phyloP scores from a whole-genome alignment of 2,113 vertebrate genomes.

The Hippocampus abdominalis region DNA sequence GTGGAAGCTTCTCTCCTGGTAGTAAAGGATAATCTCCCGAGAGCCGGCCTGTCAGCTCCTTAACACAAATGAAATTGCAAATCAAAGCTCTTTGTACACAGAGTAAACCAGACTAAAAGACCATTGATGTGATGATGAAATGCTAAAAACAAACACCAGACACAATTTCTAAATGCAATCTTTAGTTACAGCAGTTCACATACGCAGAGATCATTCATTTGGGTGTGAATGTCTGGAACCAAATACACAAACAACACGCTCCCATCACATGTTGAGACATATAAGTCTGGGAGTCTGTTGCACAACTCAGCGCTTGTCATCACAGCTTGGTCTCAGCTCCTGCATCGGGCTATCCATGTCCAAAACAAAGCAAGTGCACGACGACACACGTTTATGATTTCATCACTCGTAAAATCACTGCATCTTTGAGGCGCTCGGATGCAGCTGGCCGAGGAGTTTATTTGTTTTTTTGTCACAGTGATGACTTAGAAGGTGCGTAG shows the following conservation, averaged over 20 bases:
- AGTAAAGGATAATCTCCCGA: conserved; percentile 83
- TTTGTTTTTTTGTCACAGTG: conserved; percentile 47
- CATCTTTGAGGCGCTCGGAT: conserved; percentile 33
- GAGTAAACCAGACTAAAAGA: background rate
- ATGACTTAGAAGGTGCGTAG: conserved; percentile 26
- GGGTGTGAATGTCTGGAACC: conserved; percentile 20
- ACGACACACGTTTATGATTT: conserved; percentile 1
- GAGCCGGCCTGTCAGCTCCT: conserved; percentile 86
- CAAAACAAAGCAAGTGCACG: background rate
- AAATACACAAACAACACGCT: conserved; percentile 24
- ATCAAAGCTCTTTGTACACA: conserved; percentile 4
- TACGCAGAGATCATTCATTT: conserved; percentile 7
- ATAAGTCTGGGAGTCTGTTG: conserved; percentile 50
- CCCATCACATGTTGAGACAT: conserved; percentile 61
- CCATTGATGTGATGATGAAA: conserved; percentile 3
- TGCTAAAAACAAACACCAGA: background rate
- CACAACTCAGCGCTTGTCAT: conserved; percentile 57
- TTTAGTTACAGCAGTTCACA: background rate
- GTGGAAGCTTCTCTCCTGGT: conserved; percentile 81
- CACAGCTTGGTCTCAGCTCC: conserved; percentile 28
- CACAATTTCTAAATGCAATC: conserved; percentile 1
- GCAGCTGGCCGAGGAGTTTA: conserved; percentile 28
- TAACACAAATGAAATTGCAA: conserved; percentile 17
- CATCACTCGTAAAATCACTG: conserved; percentile 18
- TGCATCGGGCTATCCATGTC: conserved; percentile 16